These are phyloP conservation scores for Heliothis virescens DNA, from an alignment of 1,140 invertebrate species.

Conservation along the genomic window DNA sequence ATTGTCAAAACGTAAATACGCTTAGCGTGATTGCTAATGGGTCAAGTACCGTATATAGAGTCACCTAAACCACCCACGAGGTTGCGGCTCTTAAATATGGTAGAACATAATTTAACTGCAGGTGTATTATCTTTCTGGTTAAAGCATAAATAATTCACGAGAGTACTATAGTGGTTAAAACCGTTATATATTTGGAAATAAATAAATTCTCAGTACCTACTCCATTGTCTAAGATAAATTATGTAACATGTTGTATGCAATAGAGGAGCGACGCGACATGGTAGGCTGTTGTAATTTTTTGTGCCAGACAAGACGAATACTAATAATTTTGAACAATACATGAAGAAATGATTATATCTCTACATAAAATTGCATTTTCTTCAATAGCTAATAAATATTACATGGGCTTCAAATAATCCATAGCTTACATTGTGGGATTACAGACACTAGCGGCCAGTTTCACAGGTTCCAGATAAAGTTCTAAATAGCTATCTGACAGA, in stretches of 20 bases:
- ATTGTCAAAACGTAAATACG: conserved; percentile 5
- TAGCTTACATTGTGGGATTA: too few species aligned
- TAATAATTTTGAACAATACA: too few species aligned
- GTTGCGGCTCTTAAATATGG: neutral
- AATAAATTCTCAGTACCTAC: neutral
- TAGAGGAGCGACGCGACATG: neutral
- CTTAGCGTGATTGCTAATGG: conserved; percentile 37
- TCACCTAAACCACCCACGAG: conserved; percentile 8
- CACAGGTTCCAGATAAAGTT: too few species aligned
- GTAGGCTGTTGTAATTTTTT: neutral
- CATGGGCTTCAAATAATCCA: too few species aligned
- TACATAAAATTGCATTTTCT: too few species aligned
- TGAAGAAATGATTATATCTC: too few species aligned
- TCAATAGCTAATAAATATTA: too few species aligned
- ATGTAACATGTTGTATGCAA: neutral
- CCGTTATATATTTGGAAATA: neutral
- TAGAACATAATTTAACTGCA: neutral
- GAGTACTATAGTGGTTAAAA: neutral
- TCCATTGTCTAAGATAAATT: conserved; percentile 1
- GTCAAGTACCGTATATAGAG: conserved; percentile 15
- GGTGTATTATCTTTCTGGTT: neutral
- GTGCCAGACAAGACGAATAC: too few species aligned
- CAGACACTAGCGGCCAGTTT: too few species aligned
- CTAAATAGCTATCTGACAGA: too few species aligned
- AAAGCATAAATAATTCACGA: conserved; percentile 1